Evolutionary conservation across 1,140 invertebrate genomes (phyloP).

Genomic region (Drosophila gunungcola): DNA sequence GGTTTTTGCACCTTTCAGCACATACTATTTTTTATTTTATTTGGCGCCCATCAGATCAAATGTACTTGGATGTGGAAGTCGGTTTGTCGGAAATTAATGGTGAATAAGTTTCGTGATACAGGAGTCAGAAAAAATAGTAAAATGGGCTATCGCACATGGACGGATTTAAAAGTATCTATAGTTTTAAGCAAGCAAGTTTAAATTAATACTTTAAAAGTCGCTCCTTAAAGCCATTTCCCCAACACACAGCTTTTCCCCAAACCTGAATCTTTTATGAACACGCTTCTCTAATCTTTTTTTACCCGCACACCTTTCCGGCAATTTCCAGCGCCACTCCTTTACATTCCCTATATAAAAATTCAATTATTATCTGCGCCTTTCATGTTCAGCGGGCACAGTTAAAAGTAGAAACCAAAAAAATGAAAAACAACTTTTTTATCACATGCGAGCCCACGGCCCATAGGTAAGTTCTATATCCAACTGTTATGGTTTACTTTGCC

Average conservation of each 20-base stretch:
- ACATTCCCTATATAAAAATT: constrained; percentile 56
- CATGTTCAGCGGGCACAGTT: constrained; percentile 41
- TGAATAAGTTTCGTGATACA: background rate
- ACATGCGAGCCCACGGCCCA: constrained; percentile 6
- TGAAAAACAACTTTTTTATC: constrained; percentile 41
- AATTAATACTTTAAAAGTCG: background rate
- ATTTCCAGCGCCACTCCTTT: constrained; percentile 13
- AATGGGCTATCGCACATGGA: background rate
- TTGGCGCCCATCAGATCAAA: constrained; percentile 54
- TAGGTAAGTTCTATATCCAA: constrained; percentile 6
- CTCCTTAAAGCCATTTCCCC: background rate
- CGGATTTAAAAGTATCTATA: no score
- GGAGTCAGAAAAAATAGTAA: background rate
- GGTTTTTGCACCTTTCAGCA: constrained; percentile 52
- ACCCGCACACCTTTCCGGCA: constrained; percentile 10
- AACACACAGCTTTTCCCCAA: background rate
- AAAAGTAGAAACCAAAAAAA: constrained; percentile 35
- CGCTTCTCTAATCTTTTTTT: constrained; percentile 27
- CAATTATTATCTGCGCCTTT: constrained; percentile 63
- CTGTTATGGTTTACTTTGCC: constrained; percentile 12
- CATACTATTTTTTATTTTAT: constrained; percentile 56
- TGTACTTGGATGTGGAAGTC: constrained; percentile 29
- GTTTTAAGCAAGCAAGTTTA: no score
- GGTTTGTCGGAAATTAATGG: background rate
- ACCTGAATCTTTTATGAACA: background rate